These are phyloP conservation scores for Mechanitis messenoides DNA, from an alignment of 2,888 invertebrate species.

Conservation along the genomic window DNA sequence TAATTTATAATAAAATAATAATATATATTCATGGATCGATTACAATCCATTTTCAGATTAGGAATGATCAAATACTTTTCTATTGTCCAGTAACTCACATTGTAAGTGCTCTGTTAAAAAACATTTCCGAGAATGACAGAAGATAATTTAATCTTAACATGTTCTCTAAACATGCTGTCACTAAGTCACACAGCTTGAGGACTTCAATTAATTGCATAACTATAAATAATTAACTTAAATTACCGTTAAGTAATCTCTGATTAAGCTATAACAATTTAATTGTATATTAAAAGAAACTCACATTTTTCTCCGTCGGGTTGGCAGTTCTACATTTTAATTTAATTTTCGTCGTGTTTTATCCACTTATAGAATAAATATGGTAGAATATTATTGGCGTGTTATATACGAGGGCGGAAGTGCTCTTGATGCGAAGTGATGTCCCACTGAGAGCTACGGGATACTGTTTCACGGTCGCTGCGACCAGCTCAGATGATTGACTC, in stretches of 20 bases:
- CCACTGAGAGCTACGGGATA: slow-evolving; percentile 46
- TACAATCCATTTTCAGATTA: no score
- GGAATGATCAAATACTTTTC: no score
- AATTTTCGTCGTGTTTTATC: slow-evolving; percentile 41
- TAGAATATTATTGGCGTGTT: slow-evolving; percentile 14
- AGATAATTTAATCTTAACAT: not conserved
- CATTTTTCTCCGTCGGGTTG: slow-evolving; percentile 66
- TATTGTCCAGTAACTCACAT: no score
- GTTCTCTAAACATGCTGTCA: no score
- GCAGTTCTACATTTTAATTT: slow-evolving; percentile 68
- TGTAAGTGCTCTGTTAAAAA: not conserved
- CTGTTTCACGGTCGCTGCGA: slow-evolving; percentile 71
- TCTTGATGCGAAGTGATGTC: slow-evolving; percentile 54
- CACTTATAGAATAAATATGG: slow-evolving; percentile 43
- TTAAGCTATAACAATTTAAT: not conserved
- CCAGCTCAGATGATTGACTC: slow-evolving; percentile 69
- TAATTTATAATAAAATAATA: not conserved
- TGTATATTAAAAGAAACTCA: slow-evolving; percentile 46
- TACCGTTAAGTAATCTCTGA: no score
- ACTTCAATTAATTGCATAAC: no score
- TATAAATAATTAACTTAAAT: no score
- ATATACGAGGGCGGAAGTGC: slow-evolving; percentile 53
- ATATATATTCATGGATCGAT: not conserved
- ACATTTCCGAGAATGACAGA: not conserved
- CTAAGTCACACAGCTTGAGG: no score